Conservation (phyloP, 2,113 vertebrate genomes). For the Chaetops frenatus region DNA sequence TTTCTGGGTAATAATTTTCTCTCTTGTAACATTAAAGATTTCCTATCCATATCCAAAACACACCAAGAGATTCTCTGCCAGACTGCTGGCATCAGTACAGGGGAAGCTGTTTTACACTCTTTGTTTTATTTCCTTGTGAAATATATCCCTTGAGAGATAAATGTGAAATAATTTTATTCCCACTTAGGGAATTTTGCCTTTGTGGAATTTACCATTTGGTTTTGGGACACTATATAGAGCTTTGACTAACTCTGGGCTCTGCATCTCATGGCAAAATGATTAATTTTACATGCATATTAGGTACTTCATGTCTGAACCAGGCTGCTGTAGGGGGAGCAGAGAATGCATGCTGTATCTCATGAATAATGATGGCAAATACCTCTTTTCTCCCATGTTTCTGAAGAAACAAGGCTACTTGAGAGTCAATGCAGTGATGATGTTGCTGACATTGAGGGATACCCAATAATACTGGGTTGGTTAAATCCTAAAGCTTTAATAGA, state of each 20-base stretch:
- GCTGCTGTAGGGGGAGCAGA: neutral
- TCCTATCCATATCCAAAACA: neutral
- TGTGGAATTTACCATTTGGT: neutral
- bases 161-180: neutral
- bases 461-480: neutral
- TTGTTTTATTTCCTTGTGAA: neutral
- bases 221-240: neutral
- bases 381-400: neutral
- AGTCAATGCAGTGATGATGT: neutral
- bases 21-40: neutral
- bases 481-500: neutral
- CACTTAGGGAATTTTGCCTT: neutral
- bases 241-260: neutral
- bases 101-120: neutral
- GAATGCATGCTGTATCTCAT: neutral
- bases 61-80: neutral
- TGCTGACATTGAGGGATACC: neutral
- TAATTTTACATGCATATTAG: neutral
- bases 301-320: neutral
- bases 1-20: neutral
- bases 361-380: neutral
- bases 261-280: neutral
- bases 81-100: neutral
- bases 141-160: neutral
- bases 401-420: neutral